Conservation (phyloP, 2,797 vertebrate species). For the Rhynchonycteris naso region DNA sequence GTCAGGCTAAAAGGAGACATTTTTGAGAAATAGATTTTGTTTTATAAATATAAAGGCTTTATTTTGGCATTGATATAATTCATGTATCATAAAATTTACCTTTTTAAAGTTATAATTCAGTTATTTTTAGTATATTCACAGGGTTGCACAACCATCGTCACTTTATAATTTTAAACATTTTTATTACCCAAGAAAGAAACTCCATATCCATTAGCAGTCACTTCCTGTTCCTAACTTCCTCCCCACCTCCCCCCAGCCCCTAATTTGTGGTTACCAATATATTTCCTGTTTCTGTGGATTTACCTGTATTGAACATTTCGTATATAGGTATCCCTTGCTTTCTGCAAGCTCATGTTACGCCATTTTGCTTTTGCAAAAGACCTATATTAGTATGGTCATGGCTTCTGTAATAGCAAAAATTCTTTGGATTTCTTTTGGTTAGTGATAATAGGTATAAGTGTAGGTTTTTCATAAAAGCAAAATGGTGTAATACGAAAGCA, state of each 20-base stretch:
- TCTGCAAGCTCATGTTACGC: neutral
- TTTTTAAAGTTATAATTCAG: neutral
- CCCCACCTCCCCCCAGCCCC: neutral
- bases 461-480: neutral
- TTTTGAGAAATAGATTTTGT: too few species aligned
- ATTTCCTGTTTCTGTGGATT: neutral
- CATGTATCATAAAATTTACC: neutral
- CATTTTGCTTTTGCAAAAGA: neutral
- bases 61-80: conserved; percentile 5
- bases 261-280: neutral
- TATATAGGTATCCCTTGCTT: neutral
- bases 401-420: neutral
- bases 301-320: neutral
- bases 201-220: neutral
- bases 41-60: conserved; percentile 14
- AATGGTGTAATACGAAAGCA: neutral
- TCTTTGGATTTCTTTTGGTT: neutral
- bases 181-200: neutral
- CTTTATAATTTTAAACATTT: conserved; percentile 51
- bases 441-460: neutral
- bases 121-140: conserved; percentile 6
- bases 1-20: too few species aligned
- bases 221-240: neutral
- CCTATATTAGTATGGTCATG: neutral
- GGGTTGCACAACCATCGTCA: neutral